Conservation (phyloP, 2,113 vertebrate genomes). For the Erinaceus europaeus region DNA sequence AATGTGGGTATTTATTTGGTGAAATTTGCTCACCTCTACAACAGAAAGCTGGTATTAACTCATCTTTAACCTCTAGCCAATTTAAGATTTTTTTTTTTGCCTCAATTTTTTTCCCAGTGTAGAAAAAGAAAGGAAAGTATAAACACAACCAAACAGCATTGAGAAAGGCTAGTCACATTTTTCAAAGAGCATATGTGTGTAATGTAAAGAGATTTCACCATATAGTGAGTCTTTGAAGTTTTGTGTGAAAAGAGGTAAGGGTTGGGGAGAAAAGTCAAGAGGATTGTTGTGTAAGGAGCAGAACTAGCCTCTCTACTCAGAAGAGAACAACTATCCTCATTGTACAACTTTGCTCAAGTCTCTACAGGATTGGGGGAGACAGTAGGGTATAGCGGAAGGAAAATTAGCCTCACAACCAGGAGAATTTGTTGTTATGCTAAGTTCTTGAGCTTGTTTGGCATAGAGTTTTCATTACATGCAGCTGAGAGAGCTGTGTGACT, state of each 20-base stretch:
- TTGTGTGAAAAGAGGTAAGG: not conserved
- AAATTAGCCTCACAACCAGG: not conserved
- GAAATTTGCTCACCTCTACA: not conserved
- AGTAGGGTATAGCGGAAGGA: not conserved
- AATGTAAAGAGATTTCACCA: not conserved
- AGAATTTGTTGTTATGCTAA: not conserved
- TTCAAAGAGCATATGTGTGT: not conserved
- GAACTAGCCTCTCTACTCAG: not conserved
- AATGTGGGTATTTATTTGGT: not conserved
- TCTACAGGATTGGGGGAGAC: not conserved
- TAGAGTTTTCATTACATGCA: slow-evolving; percentile 4
- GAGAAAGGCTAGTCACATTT: not conserved
- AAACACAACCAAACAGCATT: not conserved
- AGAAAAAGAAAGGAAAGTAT: not conserved
- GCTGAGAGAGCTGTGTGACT: not conserved
- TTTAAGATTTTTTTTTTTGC: not conserved
- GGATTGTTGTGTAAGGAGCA: slow-evolving; percentile 18
- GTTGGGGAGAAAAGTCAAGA: not conserved
- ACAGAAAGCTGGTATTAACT: not conserved
- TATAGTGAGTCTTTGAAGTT: not conserved
- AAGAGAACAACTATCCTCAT: not conserved
- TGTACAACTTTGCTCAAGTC: slow-evolving; percentile 14
- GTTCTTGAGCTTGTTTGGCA: slow-evolving; percentile 16
- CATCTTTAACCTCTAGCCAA: not conserved
- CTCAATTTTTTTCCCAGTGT: not conserved